phyloP scores from a whole-genome alignment of 2,888 invertebrate species.

The Galerucella nymphaeae region DNA sequence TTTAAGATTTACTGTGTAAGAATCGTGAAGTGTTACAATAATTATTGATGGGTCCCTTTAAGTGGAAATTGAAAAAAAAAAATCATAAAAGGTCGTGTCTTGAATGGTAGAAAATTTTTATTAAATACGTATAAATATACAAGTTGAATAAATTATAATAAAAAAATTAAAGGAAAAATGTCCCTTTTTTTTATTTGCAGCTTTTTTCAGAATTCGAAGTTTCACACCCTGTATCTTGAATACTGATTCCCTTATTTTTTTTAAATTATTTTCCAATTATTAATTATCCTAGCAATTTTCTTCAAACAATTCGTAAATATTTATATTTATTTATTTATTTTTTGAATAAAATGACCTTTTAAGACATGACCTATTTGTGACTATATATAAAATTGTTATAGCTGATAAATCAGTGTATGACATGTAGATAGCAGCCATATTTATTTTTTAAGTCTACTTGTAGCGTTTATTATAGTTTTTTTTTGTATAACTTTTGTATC shows the following conservation, averaged over 20 bases:
- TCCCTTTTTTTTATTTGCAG: no score
- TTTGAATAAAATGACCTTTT: background rate
- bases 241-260: no score
- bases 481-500: constrained; percentile 41
- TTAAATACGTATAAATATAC: no score
- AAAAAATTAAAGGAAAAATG: no score
- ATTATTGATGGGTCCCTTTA: constrained; percentile 21
- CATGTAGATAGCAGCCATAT: constrained; percentile 51
- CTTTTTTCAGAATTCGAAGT: no score
- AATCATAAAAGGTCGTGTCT: background rate
- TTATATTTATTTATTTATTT: background rate
- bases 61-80: constrained; percentile 1
- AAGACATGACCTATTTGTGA: constrained; percentile 5
- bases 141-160: no score
- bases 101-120: background rate
- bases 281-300: no score
- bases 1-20: constrained; percentile 25
- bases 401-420: constrained; percentile 47
- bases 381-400: constrained; percentile 30
- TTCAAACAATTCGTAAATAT: background rate
- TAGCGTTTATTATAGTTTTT: constrained; percentile 37
- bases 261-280: no score
- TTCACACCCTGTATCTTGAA: no score
- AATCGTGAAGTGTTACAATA: constrained; percentile 23
- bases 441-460: constrained; percentile 44